Evolutionary conservation across 2,888 invertebrate species (phyloP), one percentile per base, ranked within the genome.

Genomic region (Disparrhopalites patrizii): DNA sequence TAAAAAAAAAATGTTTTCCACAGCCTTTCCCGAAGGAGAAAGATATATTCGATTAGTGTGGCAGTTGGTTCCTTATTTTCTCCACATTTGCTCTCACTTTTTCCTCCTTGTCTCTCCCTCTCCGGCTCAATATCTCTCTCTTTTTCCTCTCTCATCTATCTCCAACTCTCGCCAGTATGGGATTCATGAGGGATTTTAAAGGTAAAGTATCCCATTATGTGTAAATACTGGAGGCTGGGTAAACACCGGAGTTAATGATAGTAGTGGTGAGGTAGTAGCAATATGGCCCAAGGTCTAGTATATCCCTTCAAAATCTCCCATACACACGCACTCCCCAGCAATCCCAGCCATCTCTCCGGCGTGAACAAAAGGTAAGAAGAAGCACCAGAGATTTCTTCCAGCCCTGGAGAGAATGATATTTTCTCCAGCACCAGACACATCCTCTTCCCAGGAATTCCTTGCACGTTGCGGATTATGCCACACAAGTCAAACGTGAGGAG

Each of bases 381-480:
- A 36, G 36, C 15, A n/a, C 20, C 15, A 43, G 43, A n/a, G 15
- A n/a, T 43, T 15, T 43, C 20, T 5, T 5, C 15, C 20, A 43
- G 47, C 7, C 18, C 7, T 47, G 3, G 23, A 3, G 47, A 23
- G 23, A 3, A 47, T 23, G 40, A n/a, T n/a, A n/a, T n/a, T n/a
- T n/a, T n/a, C n/a, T n/a, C n/a, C n/a, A n/a, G n/a, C n/a, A n/a
- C n/a, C n/a, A n/a, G 40, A 40, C 3, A 13, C n/a, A 47, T 43
- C 20, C 25, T 47, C 25, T 25, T 3, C 20, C 4, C 18, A n/a
- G 51, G 65, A 60, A 68, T 68, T 68, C 68, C 50, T 36, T 65
- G 36, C 68, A 68, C 68, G 68, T 65, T 51, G 60, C 54, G 68
- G 67, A 68, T 68, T 68, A 68, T 68, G 68, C 64, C 61, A 64